Evolutionary conservation across 2,888 invertebrate genomes (phyloP).

Genomic region (Scrobipalpa atriplicella): DNA sequence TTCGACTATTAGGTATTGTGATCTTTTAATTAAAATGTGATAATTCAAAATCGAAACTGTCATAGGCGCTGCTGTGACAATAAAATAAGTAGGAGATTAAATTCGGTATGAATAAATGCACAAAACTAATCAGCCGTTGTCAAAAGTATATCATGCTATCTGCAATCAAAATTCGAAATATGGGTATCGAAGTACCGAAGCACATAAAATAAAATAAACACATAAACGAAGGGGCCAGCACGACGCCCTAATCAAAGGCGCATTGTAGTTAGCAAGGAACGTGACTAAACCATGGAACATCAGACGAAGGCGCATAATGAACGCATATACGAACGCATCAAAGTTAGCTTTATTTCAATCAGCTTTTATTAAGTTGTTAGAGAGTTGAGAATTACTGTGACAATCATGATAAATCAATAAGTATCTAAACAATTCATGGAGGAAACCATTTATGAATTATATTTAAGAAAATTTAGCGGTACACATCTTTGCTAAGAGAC

Average conservation of each 20-base stretch:
- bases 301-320: not conserved
- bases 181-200: too few relatives aligned
- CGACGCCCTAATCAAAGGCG: slow-evolving; percentile 18
- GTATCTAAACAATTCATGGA: too few relatives aligned
- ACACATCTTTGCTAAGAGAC: too few relatives aligned
- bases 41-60: too few relatives aligned
- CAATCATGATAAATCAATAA: too few relatives aligned
- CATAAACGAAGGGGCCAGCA: not conserved
- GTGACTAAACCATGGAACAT: slow-evolving; percentile 13
- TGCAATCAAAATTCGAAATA: not conserved
- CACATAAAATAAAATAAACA: slow-evolving; percentile 7
- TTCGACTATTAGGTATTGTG: not conserved
- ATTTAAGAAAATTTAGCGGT: too few relatives aligned
- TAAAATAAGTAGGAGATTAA: too few relatives aligned
- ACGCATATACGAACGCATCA: not conserved
- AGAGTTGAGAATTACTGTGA: not conserved
- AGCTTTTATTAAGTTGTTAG: not conserved
- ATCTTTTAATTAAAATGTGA: too few relatives aligned
- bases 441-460: too few relatives aligned
- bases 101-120: too few relatives aligned
- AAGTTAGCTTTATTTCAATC: slow-evolving; percentile 3
- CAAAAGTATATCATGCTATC: not conserved
- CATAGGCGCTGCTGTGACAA: not conserved
- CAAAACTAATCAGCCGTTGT: not conserved
- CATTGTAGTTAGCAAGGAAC: slow-evolving; percentile 17